phyloP scores from a whole-genome alignment of 2,888 invertebrate species.

The Calameuta idolon region DNA sequence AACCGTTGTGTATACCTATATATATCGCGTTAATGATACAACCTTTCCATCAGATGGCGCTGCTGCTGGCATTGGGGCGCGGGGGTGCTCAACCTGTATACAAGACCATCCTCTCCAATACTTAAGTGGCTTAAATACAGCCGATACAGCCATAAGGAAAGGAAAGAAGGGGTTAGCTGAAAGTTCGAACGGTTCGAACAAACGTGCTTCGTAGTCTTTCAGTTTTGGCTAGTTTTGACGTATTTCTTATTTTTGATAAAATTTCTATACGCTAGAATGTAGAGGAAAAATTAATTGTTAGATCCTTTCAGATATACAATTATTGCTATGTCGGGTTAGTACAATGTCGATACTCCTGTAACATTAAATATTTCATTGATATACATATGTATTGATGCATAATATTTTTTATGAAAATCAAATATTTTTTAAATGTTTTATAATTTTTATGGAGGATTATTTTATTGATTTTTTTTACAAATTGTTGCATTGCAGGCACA shows the following conservation, averaged over 20 bases:
- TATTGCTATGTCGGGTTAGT: neutral
- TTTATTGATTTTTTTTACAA: neutral
- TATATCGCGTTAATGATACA: no score
- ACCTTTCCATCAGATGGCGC: no score
- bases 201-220: neutral
- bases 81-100: no score
- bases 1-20: no score
- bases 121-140: no score
- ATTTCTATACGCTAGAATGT: neutral
- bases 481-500: conserved; percentile 10
- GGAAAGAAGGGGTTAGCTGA: no score
- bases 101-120: no score
- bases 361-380: neutral
- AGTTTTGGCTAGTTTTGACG: neutral
- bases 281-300: neutral
- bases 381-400: neutral
- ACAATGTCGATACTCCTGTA: neutral
- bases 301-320: neutral
- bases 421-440: neutral
- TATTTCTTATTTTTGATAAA: neutral
- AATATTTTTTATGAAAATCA: neutral
- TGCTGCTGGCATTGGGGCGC: no score
- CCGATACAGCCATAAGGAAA: no score
- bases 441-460: neutral
- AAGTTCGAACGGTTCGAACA: neutral